Evolutionary conservation across 2,888 invertebrate species (phyloP).

Genomic region (Drosophila paranaensis): DNA sequence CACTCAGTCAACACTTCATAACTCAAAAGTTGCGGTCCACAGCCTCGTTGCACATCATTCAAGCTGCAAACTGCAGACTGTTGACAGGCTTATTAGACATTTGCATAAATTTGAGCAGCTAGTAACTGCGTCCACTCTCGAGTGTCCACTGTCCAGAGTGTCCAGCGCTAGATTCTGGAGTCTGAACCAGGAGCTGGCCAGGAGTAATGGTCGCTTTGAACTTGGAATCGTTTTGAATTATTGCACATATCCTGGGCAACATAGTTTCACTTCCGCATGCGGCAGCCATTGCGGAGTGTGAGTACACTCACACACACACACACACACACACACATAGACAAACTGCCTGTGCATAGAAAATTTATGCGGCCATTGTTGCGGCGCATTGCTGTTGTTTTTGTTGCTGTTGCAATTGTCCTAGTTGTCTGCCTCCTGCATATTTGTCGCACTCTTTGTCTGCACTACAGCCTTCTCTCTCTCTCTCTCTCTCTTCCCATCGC

Average conservation of each 20-base stretch:
- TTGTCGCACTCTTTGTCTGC: slow-evolving; percentile 75
- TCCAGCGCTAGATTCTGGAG: slow-evolving; percentile 12
- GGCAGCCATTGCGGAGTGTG: slow-evolving; percentile 64
- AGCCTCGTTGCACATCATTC: slow-evolving; percentile 28
- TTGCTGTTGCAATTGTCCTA: slow-evolving; percentile 67
- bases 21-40: slow-evolving; percentile 48
- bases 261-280: slow-evolving; percentile 79
- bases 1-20: slow-evolving; percentile 70
- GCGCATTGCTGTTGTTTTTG: slow-evolving; percentile 65
- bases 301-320: slow-evolving; percentile 36
- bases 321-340: slow-evolving; percentile 37
- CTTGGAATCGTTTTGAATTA: slow-evolving; percentile 83
- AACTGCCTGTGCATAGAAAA: slow-evolving; percentile 65
- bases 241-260: slow-evolving; percentile 80
- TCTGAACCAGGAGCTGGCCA: slow-evolving; percentile 35
- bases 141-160: neutral
- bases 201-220: slow-evolving; percentile 83
- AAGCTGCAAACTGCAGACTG: slow-evolving; percentile 68
- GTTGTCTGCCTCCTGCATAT: slow-evolving; percentile 76
- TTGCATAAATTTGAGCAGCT: slow-evolving; percentile 71
- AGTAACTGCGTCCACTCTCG: slow-evolving; percentile 10
- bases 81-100: slow-evolving; percentile 82
- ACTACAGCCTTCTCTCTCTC: slow-evolving; percentile 20
- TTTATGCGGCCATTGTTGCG: slow-evolving; percentile 78
- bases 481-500: neutral